Conservation (phyloP, 2,888 invertebrate genomes). For the Amphipoea lucens region DNA sequence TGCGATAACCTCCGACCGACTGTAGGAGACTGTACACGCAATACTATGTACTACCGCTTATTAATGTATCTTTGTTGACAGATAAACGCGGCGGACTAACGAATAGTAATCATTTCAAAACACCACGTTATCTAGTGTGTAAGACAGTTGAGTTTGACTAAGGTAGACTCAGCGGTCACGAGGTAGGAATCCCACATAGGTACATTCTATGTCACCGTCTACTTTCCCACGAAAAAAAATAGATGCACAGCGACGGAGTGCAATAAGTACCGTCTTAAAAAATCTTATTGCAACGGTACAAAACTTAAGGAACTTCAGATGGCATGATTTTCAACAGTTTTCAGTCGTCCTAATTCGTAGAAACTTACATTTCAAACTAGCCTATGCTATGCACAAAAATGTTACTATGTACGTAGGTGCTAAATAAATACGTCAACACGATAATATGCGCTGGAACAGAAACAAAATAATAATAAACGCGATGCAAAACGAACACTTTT, state of each 20-base stretch:
- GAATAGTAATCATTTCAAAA: constrained; percentile 63
- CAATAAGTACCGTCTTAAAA: constrained; percentile 26
- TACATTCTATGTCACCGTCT: neutral
- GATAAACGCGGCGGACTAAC: constrained; percentile 69
- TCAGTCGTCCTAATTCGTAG: neutral
- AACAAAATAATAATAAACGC: constrained; percentile 43
- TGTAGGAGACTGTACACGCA: constrained; percentile 59
- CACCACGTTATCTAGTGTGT: constrained; percentile 41
- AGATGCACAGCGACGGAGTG: constrained; percentile 17
- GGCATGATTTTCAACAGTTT: neutral
- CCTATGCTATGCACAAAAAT: neutral
- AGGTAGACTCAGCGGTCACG: neutral
- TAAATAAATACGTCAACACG: constrained; percentile 10
- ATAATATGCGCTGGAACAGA: constrained; percentile 19
- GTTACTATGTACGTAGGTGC: neutral
- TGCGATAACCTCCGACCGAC: constrained; percentile 81
- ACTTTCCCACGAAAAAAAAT: constrained; percentile 32
- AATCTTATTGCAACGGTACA: neutral
- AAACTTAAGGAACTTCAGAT: neutral
- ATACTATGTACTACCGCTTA: constrained; percentile 58
- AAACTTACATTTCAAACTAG: neutral
- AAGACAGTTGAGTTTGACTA: neutral
- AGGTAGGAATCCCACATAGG: neutral
- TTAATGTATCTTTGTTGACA: constrained; percentile 62
- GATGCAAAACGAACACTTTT: constrained; percentile 44